phyloP scores from a whole-genome alignment of 1,140 invertebrate genomes.

The Drosophila micromelanica region DNA sequence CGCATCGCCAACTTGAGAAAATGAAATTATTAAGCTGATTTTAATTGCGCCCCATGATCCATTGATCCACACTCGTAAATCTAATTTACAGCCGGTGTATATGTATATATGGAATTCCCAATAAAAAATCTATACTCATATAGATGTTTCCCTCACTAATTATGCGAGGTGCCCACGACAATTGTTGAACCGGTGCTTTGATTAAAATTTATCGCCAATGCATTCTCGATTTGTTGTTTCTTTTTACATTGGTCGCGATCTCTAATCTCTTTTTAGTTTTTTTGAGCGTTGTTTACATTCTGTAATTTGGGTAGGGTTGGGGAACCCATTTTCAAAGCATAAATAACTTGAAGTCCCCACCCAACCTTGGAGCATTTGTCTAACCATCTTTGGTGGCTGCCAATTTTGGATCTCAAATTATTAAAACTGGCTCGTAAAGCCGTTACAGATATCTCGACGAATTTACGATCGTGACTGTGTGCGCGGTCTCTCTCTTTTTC shows the following conservation, averaged over 20 bases:
- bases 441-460: slow-evolving; percentile 49
- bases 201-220: slow-evolving; percentile 76
- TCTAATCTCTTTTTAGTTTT: slow-evolving; percentile 40
- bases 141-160: slow-evolving; percentile 45
- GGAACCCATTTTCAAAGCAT: slow-evolving; percentile 14
- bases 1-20: slow-evolving; percentile 23
- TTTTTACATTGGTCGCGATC: slow-evolving; percentile 35
- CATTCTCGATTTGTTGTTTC: slow-evolving; percentile 57
- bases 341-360: slow-evolving; percentile 13
- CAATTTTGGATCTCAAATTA: slow-evolving; percentile 55
- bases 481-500: neutral
- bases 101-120: slow-evolving; percentile 8
- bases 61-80: slow-evolving; percentile 75
- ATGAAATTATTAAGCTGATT: slow-evolving; percentile 79
- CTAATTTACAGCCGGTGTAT: slow-evolving; percentile 63
- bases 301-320: slow-evolving; percentile 5
- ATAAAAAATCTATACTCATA: slow-evolving; percentile 6
- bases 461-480: slow-evolving; percentile 32
- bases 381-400: slow-evolving; percentile 52
- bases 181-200: slow-evolving; percentile 48
- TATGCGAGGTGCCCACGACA: slow-evolving; percentile 64
- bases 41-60: slow-evolving; percentile 72
- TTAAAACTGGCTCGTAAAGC: slow-evolving; percentile 49
- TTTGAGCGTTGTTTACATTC: slow-evolving; percentile 46
- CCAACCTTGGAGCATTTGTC: slow-evolving; percentile 4